Percentiles rank a stretch among this genome's conserved stretches.
Evolutionary conservation across 2,888 invertebrate species (phyloP).

Genomic region (Lamellibrachia columna): DNA sequence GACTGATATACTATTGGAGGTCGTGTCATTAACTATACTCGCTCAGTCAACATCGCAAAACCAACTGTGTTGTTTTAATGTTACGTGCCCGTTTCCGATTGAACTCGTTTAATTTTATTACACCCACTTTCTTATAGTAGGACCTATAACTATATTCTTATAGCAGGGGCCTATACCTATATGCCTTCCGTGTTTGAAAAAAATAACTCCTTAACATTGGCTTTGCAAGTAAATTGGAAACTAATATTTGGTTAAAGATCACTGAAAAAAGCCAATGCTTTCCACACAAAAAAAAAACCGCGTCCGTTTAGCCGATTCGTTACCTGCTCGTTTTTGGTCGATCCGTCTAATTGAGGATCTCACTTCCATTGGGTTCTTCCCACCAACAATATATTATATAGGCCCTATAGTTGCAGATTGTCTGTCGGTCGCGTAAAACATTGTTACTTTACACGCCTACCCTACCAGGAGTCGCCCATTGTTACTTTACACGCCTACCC

Average conservation of each 20-base stretch:
- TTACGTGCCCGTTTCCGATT: too few relatives aligned
- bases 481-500: neutral
- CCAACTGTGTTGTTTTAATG: too few relatives aligned
- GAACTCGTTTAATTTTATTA: neutral
- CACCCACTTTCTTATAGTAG: neutral
- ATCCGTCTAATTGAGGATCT: neutral
- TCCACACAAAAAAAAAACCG: neutral
- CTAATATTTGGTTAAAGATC: neutral
- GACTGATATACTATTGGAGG: too few relatives aligned
- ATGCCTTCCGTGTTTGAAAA: neutral
- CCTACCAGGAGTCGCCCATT: neutral
- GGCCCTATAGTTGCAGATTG: neutral
- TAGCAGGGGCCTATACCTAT: too few relatives aligned
- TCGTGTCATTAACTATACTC: too few relatives aligned
- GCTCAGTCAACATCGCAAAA: too few relatives aligned
- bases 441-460: neutral
- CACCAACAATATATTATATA: neutral
- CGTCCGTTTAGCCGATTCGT: neutral
- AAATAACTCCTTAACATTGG: neutral
- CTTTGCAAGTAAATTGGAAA: neutral
- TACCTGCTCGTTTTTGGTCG: neutral
- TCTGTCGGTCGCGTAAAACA: neutral
- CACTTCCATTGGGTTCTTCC: neutral
- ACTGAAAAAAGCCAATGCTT: neutral
- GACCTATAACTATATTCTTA: too few relatives aligned